A percentile compares a stretch with the other conserved stretches of the same genome.
These are phyloP conservation scores for Phasia obesa DNA, from an alignment of 2,888 invertebrate genomes.

Conservation along the genomic window DNA sequence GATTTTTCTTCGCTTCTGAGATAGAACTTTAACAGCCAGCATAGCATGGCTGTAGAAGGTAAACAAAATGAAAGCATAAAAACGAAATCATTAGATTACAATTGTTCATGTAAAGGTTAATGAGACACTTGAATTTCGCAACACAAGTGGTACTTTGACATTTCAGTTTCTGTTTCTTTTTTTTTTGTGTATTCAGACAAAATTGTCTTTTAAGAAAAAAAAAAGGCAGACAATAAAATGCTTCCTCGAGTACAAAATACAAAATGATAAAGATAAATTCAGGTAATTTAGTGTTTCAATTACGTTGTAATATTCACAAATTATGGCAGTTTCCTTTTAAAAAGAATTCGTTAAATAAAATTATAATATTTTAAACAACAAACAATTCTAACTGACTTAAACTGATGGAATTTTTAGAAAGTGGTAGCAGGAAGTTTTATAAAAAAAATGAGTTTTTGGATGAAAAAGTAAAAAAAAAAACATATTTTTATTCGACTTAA, in stretches of 20 bases:
- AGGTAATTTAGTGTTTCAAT: constrained; percentile 46
- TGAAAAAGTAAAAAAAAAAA: too few relatives aligned
- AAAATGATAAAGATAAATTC: constrained; percentile 26
- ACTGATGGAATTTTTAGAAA: too few relatives aligned
- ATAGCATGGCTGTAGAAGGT: not conserved
- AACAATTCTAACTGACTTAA: not conserved
- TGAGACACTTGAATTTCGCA: constrained; percentile 63
- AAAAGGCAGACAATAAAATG: constrained; percentile 5
- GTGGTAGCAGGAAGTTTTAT: too few relatives aligned
- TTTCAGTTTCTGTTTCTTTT: not conserved
- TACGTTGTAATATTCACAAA: constrained; percentile 9
- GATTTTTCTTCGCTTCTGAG: not conserved
- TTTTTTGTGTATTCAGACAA: not conserved
- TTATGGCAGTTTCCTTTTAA: constrained; percentile 37
- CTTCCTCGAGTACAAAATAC: not conserved
- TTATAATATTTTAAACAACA: constrained; percentile 30
- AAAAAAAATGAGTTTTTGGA: too few relatives aligned
- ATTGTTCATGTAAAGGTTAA: constrained; percentile 68
- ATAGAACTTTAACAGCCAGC: too few relatives aligned
- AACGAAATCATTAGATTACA: constrained; percentile 65
- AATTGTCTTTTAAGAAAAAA: not conserved
- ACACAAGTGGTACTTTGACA: constrained; percentile 56
- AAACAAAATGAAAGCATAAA: constrained; percentile 20
- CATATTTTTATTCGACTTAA: too few relatives aligned
- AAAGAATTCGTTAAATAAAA: constrained; percentile 4